phyloP scores from a whole-genome alignment of 2,888 invertebrate species.

The Fragum whitleyi region DNA sequence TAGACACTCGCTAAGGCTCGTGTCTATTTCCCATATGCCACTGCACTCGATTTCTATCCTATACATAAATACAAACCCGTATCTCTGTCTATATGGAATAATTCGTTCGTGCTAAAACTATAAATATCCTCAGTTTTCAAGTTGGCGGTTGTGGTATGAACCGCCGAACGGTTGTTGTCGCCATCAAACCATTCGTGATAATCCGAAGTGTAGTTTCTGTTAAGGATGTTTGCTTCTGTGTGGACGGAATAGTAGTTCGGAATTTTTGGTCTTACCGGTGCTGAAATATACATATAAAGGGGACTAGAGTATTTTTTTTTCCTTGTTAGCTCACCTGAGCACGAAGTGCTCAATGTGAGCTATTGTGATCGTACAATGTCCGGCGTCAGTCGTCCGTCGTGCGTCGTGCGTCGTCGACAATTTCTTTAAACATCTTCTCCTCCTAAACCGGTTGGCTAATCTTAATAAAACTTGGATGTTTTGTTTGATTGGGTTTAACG shows the following conservation, averaged over 20 bases:
- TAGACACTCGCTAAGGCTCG: too few relatives aligned
- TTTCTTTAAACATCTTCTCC: too few relatives aligned
- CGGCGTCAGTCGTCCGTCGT: too few relatives aligned
- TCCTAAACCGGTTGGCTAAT: too few relatives aligned
- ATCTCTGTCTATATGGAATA: constrained; percentile 56
- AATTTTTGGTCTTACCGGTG: constrained; percentile 40
- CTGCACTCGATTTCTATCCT: too few relatives aligned
- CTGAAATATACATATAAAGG: background rate
- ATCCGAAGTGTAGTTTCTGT: constrained; percentile 65
- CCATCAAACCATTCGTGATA: constrained; percentile 61
- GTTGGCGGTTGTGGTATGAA: constrained; percentile 51
- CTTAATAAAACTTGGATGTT: too few relatives aligned
- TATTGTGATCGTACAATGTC: too few relatives aligned
- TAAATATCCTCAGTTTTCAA: constrained; percentile 55
- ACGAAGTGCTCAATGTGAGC: too few relatives aligned
- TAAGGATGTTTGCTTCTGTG: constrained; percentile 68
- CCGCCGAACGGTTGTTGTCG: constrained; percentile 48
- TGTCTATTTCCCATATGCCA: too few relatives aligned
- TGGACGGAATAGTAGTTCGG: constrained; percentile 60
- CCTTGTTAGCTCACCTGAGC: too few relatives aligned
- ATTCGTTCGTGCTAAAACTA: constrained; percentile 61
- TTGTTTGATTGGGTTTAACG: too few relatives aligned
- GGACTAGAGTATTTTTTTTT: background rate
- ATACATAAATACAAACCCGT: constrained; percentile 49
- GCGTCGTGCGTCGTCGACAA: too few relatives aligned